Base-by-base conservation (phyloP, 1,140 invertebrate genomes). In the Trichoplusia ni region DNA sequence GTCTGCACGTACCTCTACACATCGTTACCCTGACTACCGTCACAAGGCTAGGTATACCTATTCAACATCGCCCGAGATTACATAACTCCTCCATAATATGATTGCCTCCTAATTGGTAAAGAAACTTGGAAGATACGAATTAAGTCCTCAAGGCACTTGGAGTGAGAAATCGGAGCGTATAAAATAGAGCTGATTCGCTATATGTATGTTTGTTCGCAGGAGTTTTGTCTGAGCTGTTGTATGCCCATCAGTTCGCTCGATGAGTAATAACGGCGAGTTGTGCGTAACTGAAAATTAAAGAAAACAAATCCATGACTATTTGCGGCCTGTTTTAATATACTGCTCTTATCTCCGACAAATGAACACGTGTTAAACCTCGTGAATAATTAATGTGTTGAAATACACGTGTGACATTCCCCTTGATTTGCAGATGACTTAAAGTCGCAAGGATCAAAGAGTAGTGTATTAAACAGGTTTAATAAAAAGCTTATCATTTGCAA, bases 131-230 rank as follows among this genome's bases (percentile, higher is more conserved):
- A 68, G 59, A 67, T 64, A 63, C 53, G 62, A 75, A 49, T 59
- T 56, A 61, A 71, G 37, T 69, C 35, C 29, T 72, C 59, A 83
- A 86, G 79, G 84, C 84, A 88, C 86, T 88, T 82, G 75, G 75
- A 82, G 66, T 76, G 67, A 59, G 68, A 11, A 46, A 59, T 58
- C 64, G 63, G 60, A 44, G 29, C 18, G 40, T 62, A 69, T 56
- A 42, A 59, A 56, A 46, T 37, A 35, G 61, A 64, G 47, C 46
- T 67, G 68, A 73, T 65, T 82, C 64, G 83, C 94, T 95, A 95
- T 92, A 95, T 95, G 91, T 94, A 95, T 79, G 94, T 95, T 90
- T 95, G 94, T 91, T 95, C 94, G 90, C 94, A 94, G 87, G 94
- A 95, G 84, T 95, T 95, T 88, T 94, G 94, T 69, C 94, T 92